A percentile compares a stretch with the other conserved stretches of the same genome.
Evolutionary conservation across 1,140 invertebrate species (phyloP).

Genomic region (Orchestia grillus): DNA sequence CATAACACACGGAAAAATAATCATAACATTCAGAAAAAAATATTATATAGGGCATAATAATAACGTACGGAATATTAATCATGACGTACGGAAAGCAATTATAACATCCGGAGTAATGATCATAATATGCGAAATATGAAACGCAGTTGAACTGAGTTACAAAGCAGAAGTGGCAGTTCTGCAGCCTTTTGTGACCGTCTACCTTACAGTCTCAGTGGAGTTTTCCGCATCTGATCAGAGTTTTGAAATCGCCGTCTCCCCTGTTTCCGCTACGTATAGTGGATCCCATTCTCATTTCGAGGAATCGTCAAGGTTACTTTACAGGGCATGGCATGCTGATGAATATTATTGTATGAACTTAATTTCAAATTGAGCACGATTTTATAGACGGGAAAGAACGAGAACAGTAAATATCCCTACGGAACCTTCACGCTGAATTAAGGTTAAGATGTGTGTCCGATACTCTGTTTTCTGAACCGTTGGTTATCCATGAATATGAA

Average conservation of each 20-base stretch:
- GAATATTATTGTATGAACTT: not conserved
- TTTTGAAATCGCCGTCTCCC: not conserved
- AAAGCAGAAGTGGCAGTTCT: too few relatives aligned
- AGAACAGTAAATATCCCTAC: not conserved
- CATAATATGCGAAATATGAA: too few relatives aligned
- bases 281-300: not conserved
- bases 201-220: too few relatives aligned
- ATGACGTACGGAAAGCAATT: too few relatives aligned
- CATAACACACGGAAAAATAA: too few relatives aligned
- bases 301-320: not conserved
- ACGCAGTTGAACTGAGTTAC: too few relatives aligned
- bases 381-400: not conserved
- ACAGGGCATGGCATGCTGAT: not conserved
- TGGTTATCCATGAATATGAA: not conserved
- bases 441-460: not conserved
- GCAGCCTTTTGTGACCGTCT: too few relatives aligned
- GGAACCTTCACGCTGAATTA: not conserved
- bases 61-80: too few relatives aligned
- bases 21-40: too few relatives aligned
- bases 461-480: not conserved
- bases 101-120: too few relatives aligned
- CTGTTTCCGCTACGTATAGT: not conserved
- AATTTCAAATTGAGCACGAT: not conserved
- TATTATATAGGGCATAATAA: too few relatives aligned
- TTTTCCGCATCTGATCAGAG: too few relatives aligned